phyloP scores from a whole-genome alignment of 2,888 invertebrate genomes.

The Leucozona laternaria region DNA sequence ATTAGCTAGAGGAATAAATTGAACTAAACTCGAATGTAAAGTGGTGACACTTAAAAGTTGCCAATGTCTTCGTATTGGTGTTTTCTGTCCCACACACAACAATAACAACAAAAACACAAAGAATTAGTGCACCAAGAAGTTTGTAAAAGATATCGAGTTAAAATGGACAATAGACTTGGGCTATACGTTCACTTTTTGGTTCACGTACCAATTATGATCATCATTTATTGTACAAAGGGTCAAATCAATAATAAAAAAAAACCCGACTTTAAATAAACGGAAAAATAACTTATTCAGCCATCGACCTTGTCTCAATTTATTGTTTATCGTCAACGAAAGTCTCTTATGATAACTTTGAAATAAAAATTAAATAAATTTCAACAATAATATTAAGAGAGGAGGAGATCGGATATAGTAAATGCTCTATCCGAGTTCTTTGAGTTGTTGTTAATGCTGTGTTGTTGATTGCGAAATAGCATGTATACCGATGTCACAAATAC shows the following conservation, averaged over 20 bases:
- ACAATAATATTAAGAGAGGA: not conserved
- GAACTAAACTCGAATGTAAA: constrained; percentile 57
- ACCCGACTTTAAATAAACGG: not conserved
- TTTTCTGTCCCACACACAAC: constrained; percentile 55
- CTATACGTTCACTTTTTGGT: constrained; percentile 23
- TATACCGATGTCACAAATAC: not conserved
- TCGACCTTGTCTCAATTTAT: constrained; percentile 70
- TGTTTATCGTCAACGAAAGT: constrained; percentile 51
- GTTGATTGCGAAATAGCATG: constrained; percentile 34
- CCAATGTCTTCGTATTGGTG: constrained; percentile 4
- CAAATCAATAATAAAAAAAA: constrained; percentile 46
- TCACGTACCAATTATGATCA: constrained; percentile 25
- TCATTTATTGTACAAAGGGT: constrained; percentile 47
- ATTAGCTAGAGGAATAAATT: constrained; percentile 62
- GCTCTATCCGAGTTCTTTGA: constrained; percentile 58
- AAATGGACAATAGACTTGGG: constrained; percentile 14
- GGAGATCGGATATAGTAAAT: constrained; percentile 31
- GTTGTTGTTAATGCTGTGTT: constrained; percentile 24
- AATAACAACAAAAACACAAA: not conserved
- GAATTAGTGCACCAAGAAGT: constrained; percentile 24
- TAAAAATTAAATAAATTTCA: constrained; percentile 21
- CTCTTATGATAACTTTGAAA: not conserved
- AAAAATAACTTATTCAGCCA: constrained; percentile 43
- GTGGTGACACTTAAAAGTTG: constrained; percentile 37
- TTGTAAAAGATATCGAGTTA: constrained; percentile 10